Conservation (phyloP, 2,888 invertebrate species). For the Napeogenes inachia region DNA sequence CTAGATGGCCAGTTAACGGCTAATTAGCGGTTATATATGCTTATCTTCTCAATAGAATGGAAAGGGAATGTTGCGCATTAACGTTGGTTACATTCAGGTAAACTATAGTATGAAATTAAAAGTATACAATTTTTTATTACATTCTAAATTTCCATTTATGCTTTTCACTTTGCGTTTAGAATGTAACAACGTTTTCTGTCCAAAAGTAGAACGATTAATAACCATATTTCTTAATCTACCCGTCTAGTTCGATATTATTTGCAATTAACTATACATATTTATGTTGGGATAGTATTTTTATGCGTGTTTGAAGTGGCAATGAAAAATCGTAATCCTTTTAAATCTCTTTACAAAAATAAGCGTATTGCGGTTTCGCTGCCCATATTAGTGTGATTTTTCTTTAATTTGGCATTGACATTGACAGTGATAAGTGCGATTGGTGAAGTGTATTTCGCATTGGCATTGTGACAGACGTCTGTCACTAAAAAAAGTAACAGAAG, state of each 20-base stretch:
- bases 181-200: too few relatives aligned
- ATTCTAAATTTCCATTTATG: too few relatives aligned
- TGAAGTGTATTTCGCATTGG: constrained; percentile 46
- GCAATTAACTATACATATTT: too few relatives aligned
- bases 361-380: constrained; percentile 39
- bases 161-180: too few relatives aligned
- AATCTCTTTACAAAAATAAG: constrained; percentile 26
- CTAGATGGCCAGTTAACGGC: constrained; percentile 51
- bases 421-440: constrained; percentile 55
- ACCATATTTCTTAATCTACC: too few relatives aligned
- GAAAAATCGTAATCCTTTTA: constrained; percentile 20
- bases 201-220: too few relatives aligned
- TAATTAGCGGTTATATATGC: constrained; percentile 11
- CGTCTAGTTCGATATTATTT: too few relatives aligned
- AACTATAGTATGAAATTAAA: not conserved
- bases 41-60: constrained; percentile 4
- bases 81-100: not conserved
- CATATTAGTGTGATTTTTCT: constrained; percentile 53
- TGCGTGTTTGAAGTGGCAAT: constrained; percentile 14
- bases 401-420: constrained; percentile 57
- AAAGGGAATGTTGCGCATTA: constrained; percentile 4
- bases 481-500: constrained; percentile 46
- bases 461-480: constrained; percentile 54
- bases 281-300: not conserved
- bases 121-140: too few relatives aligned